Base-by-base conservation (phyloP, 37 sponge, comb jelly and placozoan genomes). In the Hexactinellida sp. region DNA sequence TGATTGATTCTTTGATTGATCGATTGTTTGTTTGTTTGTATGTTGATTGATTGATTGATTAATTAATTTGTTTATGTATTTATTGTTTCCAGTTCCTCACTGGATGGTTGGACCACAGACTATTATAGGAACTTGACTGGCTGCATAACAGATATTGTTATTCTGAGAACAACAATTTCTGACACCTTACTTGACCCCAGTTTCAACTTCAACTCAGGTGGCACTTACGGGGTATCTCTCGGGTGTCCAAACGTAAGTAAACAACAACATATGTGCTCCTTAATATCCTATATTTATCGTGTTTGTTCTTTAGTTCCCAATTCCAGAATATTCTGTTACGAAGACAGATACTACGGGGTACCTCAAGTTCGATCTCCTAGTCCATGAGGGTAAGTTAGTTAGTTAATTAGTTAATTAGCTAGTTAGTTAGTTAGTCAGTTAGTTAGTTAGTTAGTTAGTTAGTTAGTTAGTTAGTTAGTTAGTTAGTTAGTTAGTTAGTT, bases 241-340 rank as follows among this genome's bases (percentile, higher is more conserved):
- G 76, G 76, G 3, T 63, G 76, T 63, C 76, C 76, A 63, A 63
- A 25, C 34, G 76, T 63, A n/a, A 63, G 76, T 63, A 25, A n/a
- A n/a, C n/a, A n/a, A n/a, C n/a, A n/a, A n/a, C n/a, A n/a, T n/a
- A n/a, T n/a, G n/a, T n/a, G n/a, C n/a, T n/a, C n/a, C n/a, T n/a
- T n/a, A n/a, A n/a, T n/a, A n/a, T n/a, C 52, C 52, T 47, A 47
- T 47, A 47, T 47, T 47, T 47, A 47, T 47, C 13, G 52, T 47
- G 9, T 47, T 16, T 28, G 5, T 63, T n/a, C 76, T 25, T 7
- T 63, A 63, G 76, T 25, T 63, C 30, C 76, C 76, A 3, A 63
- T 63, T 63, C 76, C 76, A 63, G 76, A 63, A 63, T 63, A 63
- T n/a, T 63, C 76, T 10, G 34, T 63, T 28, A 63, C 76, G 3